These are phyloP conservation scores for Leucophenga montana DNA, from an alignment of 2,888 invertebrate genomes.

Conservation along the genomic window DNA sequence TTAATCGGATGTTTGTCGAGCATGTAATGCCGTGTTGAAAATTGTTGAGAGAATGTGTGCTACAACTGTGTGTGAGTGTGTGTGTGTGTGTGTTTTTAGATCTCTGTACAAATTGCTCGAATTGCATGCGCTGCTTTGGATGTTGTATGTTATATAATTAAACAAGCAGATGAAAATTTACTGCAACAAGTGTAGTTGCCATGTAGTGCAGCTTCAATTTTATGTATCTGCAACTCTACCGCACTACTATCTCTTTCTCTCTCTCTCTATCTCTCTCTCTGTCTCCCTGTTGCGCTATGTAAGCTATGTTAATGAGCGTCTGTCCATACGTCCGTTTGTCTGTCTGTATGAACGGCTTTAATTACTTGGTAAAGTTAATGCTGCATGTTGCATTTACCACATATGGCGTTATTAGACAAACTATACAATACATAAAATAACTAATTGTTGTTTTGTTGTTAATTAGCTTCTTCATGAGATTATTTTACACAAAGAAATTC, in stretches of 20 bases:
- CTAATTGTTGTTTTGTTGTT: constrained; percentile 29
- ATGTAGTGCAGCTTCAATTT: constrained; percentile 14
- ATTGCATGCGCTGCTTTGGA: constrained; percentile 45
- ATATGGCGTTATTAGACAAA: constrained; percentile 41
- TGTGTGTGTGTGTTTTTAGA: constrained; percentile 10
- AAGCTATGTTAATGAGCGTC: background rate
- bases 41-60: constrained; percentile 50
- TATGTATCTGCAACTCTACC: constrained; percentile 9
- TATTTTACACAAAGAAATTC: background rate
- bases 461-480: constrained; percentile 18
- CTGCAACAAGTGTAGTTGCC: constrained; percentile 31
- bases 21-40: constrained; percentile 54
- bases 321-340: background rate
- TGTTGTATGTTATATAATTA: constrained; percentile 53
- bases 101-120: constrained; percentile 15
- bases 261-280: background rate
- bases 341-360: constrained; percentile 38
- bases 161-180: constrained; percentile 35
- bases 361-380: constrained; percentile 57
- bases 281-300: too few relatives aligned
- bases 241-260: constrained; percentile 9
- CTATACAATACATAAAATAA: constrained; percentile 13
- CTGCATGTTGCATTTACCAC: constrained; percentile 45
- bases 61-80: background rate
- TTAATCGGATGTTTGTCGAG: constrained; percentile 68